Evolutionary conservation across 2,113 vertebrate genomes (phyloP).

Genomic region (Cromileptes altivelis): DNA sequence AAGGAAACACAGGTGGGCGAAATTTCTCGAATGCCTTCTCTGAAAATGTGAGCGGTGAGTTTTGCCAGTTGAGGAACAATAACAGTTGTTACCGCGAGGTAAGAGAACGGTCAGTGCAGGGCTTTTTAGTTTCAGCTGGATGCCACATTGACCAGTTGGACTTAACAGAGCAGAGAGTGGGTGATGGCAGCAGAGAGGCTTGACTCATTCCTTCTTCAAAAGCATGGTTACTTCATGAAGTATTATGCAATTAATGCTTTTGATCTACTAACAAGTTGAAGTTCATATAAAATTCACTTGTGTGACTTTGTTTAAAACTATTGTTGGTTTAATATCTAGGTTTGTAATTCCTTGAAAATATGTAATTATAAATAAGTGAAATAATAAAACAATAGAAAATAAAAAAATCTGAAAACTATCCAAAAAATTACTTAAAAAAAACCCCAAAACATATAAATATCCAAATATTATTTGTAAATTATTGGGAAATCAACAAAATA

Average conservation of each 20-base stretch:
- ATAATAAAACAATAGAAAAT: too few species aligned
- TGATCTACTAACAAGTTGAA: background rate
- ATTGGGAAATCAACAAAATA: too few species aligned
- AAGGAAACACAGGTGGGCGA: slow-evolving; percentile 67
- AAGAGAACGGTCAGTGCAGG: slow-evolving; percentile 59
- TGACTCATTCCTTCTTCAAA: background rate
- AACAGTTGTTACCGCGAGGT: slow-evolving; percentile 51
- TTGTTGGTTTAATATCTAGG: too few species aligned
- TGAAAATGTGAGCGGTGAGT: slow-evolving; percentile 28
- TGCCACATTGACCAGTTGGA: slow-evolving; percentile 19
- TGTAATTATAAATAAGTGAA: too few species aligned
- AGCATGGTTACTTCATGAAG: background rate
- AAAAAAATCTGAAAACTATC: too few species aligned
- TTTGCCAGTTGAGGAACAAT: slow-evolving; percentile 55
- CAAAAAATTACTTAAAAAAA: too few species aligned
- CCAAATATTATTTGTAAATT: too few species aligned
- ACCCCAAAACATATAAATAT: too few species aligned
- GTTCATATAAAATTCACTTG: background rate
- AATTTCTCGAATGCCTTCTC: slow-evolving; percentile 52
- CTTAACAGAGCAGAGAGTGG: background rate
- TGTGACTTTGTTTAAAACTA: background rate
- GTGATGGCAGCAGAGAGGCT: background rate
- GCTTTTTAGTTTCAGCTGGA: slow-evolving; percentile 50
- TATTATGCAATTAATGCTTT: background rate
- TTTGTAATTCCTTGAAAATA: too few species aligned